Conservation (phyloP, 2,888 invertebrate species). For the Conus canariensis region DNA sequence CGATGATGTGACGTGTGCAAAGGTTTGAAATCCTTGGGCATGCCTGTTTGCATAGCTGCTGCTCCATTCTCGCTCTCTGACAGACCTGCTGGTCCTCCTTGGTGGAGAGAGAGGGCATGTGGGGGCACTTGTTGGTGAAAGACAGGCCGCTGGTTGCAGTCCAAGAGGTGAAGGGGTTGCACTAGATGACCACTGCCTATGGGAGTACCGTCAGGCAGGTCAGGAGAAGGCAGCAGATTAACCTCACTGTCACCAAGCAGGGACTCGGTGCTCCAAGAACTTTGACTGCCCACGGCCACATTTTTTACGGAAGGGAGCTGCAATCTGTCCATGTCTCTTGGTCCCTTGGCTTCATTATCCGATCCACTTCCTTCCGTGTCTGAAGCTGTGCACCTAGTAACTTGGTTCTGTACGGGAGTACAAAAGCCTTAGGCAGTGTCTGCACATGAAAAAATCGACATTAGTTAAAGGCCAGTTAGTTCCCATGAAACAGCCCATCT, state of each 20-base stretch:
- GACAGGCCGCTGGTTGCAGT: conserved; percentile 42
- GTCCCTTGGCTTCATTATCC: background rate
- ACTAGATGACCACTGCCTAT: background rate
- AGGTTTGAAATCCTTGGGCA: background rate
- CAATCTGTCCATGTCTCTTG: conserved; percentile 13
- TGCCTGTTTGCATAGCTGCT: conserved; percentile 48
- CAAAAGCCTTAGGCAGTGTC: conserved; percentile 59
- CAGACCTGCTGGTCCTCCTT: background rate
- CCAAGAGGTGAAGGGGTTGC: conserved; percentile 36
- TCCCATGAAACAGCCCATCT: conserved; percentile 42
- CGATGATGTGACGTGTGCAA: background rate
- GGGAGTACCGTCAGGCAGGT: background rate
- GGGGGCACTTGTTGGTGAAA: conserved; percentile 40
- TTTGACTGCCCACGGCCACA: no score
- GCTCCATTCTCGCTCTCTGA: conserved; percentile 33
- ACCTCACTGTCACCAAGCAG: conserved; percentile 39
- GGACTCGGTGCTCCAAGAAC: conserved; percentile 44
- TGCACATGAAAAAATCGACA: conserved; percentile 62
- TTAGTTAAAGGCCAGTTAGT: conserved; percentile 54
- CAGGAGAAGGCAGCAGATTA: conserved; percentile 33
- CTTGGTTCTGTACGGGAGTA: background rate
- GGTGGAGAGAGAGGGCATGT: conserved; percentile 32
- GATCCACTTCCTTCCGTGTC: background rate
- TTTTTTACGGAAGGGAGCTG: conserved; percentile 11
- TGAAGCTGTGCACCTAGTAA: background rate